Base-by-base conservation (phyloP, 2,888 invertebrate species). In the Sminthurinus aureus region DNA sequence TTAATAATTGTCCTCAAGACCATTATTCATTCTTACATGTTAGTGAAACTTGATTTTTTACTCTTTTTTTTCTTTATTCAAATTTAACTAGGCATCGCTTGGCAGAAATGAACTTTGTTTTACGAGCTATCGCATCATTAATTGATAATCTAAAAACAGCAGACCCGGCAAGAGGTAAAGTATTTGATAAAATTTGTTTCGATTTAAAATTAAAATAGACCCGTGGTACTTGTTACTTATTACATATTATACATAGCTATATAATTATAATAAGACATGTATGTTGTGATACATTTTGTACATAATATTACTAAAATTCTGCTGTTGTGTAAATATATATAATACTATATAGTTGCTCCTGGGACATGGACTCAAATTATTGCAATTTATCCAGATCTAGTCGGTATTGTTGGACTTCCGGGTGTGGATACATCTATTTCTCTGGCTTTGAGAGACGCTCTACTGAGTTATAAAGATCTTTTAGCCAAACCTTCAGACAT, bases 331-430 rank as follows among this genome's bases (percentile, higher is more conserved):
- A 67, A 83, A 69, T 26, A 75, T 69, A n/a, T 0, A 82, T 74
- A 66, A 82, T 77, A 85, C 84, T 86, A 91, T 92, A 79, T 90
- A 95, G 97, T 97, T 84, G 97, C 97, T 90, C 93, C 93, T 87
- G 93, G 94, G 24, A 97, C 98, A 0, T 98, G 98, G 98, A 94
- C 96, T 90, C 97, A 98, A 90, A 91, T 98, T 83, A 98, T 98
- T 89, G 95, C 94, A 26, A 91, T 98, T 58, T 98, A 98, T 92
- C 98, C 98, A 0, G 93, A 94, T 89, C 92, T 98, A 89, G 98
- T 97, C 76, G 91, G 91, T 51, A 94, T 95, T 79, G 95, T 95
- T 18, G 93, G 94, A 81, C 95, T 95, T 6, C 92, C 94, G 12
- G 95, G 95, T 91, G 95, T 96, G 18, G 88, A 88, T 66, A 81